These are phyloP conservation scores for Magallana ariakensis DNA, from an alignment of 1,140 invertebrate species.

Conservation along the genomic window DNA sequence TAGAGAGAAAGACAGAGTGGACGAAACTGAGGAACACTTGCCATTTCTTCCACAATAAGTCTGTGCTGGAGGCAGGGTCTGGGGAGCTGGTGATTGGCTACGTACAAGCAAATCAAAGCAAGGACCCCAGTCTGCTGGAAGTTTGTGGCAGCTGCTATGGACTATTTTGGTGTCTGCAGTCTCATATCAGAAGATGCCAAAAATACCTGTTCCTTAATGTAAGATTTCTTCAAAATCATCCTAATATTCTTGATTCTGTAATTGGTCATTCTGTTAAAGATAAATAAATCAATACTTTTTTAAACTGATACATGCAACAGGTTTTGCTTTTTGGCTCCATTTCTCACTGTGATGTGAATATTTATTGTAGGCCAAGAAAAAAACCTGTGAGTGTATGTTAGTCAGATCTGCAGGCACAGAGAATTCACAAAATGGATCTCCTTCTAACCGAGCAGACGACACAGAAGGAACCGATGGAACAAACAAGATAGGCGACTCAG, in stretches of 20 bases:
- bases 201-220: neutral
- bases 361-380: neutral
- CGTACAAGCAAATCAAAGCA: neutral
- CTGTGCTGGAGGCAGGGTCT: neutral
- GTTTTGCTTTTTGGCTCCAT: no score
- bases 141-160: neutral
- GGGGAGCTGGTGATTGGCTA: neutral
- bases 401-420: neutral
- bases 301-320: no score
- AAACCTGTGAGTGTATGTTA: neutral
- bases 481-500: neutral
- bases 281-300: no score
- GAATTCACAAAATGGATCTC: neutral
- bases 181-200: neutral
- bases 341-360: no score
- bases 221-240: neutral
- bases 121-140: neutral
- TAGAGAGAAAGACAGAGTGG: neutral
- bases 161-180: neutral
- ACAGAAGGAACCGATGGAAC: neutral
- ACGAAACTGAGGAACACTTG: neutral
- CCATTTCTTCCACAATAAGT: conserved; percentile 1
- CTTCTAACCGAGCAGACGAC: neutral
- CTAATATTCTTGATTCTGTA: no score
- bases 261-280: no score